Evolutionary conservation across 1,140 invertebrate species (phyloP), one percentile per base, ranked within the genome.

Genomic region (Aphaenogaster ashmeadi): DNA sequence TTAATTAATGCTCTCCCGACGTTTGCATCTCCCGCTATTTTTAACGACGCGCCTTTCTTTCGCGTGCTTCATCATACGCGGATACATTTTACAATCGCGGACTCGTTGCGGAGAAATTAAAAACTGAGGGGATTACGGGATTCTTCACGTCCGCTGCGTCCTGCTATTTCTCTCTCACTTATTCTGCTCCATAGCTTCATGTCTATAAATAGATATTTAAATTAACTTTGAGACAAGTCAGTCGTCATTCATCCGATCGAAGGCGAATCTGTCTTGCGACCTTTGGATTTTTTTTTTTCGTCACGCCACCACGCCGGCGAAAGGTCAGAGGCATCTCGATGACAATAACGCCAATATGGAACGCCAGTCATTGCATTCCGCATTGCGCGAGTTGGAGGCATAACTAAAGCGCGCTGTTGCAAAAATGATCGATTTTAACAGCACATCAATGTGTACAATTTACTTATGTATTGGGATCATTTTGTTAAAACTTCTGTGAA

Each of bases 231-330:
- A 54, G 62, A 66, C 50, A 66, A 86, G 58, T 56, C 58, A 44
- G 83, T 78, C 47, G 60, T 47, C 74, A 66, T 77, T 78, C 62
- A 79, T 81, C 33, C 41, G 41, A 77, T 86, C 33, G 85, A 83
- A 69, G 60, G 77, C 77, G 77, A 87, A 87, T 87, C 77, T 87
- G 75, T 69, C 62, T 87, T 69, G 77, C 77, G 77, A 87, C 77
- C 85, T 87, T 87, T 87, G 33, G 33, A 87, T 87, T 81, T 81
- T 71, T 27, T 27, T 27, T 78, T 27, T 44, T 13, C 38, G n/a
- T 8, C 18, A 52, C 47, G 27, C 36, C 5, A 72, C 52, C 56
- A 56, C 18, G 9, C n/a, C 13, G 3, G 7, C 36, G 36, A 86
- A 86, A 86, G 83, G 83, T 86, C 83, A 86, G 7, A 79, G 21